These are phyloP conservation scores for Pelochelys cantorii DNA, from an alignment of 2,797 vertebrate species.

Conservation along the genomic window DNA sequence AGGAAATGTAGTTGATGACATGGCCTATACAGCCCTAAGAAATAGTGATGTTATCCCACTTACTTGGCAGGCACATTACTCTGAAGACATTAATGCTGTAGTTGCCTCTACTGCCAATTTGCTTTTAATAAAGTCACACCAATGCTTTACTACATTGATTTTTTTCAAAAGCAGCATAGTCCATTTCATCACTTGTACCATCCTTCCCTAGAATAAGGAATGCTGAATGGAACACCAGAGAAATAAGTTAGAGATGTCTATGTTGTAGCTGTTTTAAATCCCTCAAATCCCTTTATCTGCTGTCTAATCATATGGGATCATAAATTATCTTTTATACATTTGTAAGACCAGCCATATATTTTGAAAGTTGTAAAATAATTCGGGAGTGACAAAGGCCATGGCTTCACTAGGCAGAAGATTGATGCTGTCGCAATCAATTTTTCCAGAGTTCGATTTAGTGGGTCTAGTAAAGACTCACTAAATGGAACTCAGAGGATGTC, in stretches of 20 bases:
- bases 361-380: background rate
- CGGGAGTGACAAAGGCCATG: background rate
- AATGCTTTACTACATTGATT: background rate
- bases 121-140: background rate
- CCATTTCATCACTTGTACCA: background rate
- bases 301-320: constrained; percentile 41
- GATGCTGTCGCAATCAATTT: too few relatives aligned
- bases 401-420: too few relatives aligned
- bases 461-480: too few relatives aligned
- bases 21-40: background rate
- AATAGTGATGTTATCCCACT: background rate
- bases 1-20: background rate
- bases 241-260: constrained; percentile 26
- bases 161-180: background rate
- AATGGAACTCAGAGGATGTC: too few relatives aligned
- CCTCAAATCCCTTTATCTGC: constrained; percentile 50
- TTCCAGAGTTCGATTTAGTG: too few relatives aligned
- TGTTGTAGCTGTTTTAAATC: constrained; percentile 31
- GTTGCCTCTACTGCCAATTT: background rate
- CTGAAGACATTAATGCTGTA: background rate
- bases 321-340: too few relatives aligned
- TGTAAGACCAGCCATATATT: background rate
- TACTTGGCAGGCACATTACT: background rate
- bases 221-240: background rate
- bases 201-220: constrained; percentile 3